These are phyloP conservation scores for Microtus oregoni DNA, from an alignment of 2,113 vertebrate genomes.

Conservation along the genomic window DNA sequence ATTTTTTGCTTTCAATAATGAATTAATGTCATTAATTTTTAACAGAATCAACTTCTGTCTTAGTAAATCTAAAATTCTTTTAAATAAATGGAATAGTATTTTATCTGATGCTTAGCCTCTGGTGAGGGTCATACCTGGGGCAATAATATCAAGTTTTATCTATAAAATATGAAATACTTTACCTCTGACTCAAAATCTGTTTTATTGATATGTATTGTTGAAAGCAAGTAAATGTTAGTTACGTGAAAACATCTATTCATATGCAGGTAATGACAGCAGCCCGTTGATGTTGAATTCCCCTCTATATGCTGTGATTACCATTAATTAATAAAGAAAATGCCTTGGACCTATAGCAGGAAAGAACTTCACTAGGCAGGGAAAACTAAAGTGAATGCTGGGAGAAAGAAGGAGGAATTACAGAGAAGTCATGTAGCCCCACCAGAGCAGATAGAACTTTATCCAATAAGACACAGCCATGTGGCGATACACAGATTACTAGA, in stretches of 20 bases:
- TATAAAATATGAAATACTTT: neutral
- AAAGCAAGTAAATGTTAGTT: neutral
- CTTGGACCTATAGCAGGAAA: too few relatives aligned
- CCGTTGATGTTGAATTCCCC: neutral
- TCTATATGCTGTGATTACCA: too few relatives aligned
- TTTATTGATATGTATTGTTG: neutral
- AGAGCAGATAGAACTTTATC: too few relatives aligned
- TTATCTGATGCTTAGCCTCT: neutral
- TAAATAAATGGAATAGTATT: neutral
- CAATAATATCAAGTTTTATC: neutral
- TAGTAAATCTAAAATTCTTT: neutral
- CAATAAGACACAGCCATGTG: too few relatives aligned
- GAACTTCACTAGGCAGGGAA: too few relatives aligned
- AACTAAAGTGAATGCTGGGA: too few relatives aligned
- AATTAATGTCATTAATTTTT: neutral
- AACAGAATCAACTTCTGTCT: neutral
- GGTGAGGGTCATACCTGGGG: neutral
- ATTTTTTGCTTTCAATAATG: neutral
- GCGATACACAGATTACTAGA: too few relatives aligned
- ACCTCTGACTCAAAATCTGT: fast-evolving
- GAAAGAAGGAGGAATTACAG: too few relatives aligned
- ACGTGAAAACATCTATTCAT: neutral
- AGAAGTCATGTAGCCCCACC: too few relatives aligned
- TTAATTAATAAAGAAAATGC: too few relatives aligned
- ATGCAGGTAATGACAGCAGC: neutral